Evolutionary conservation across 92 coral and sea anemone genomes (phyloP).

Genomic region (Umimayanthus kanabou): DNA sequence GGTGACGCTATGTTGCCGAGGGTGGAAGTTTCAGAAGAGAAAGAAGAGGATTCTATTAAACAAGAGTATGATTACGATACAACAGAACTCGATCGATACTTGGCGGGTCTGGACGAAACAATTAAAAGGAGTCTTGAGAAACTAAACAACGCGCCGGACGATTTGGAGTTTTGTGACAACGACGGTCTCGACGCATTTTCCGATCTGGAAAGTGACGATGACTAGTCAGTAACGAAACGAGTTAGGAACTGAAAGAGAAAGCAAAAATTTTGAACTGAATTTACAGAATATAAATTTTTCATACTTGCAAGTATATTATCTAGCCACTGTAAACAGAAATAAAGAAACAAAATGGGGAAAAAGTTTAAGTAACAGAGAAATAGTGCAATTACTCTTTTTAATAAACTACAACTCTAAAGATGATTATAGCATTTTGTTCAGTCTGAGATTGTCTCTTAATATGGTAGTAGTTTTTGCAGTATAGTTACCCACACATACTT

Average conservation of each 20-base stretch:
- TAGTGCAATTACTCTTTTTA: not conserved
- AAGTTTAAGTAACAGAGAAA: not conserved
- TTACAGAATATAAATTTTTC: not conserved
- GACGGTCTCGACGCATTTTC: conserved; percentile 62
- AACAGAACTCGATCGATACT: conserved; percentile 82
- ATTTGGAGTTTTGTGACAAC: conserved; percentile 58
- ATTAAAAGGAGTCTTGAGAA: conserved; percentile 84
- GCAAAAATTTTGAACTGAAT: not conserved
- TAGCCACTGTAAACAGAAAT: not conserved
- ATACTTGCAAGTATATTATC: not conserved
- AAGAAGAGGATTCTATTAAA: conserved; percentile 76
- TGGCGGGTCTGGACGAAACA: conserved; percentile 87
- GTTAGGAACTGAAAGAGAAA: not conserved
- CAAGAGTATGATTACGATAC: conserved; percentile 85
- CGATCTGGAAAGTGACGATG: conserved; percentile 71
- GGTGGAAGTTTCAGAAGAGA: conserved; percentile 64
- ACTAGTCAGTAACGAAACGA: conserved; percentile 12
- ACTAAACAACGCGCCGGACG: conserved; percentile 81
- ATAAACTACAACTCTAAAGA: not conserved
- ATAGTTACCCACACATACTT: no score
- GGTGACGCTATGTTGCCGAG: conserved; percentile 91
- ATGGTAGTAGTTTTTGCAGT: no score
- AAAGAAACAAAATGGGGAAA: not conserved
- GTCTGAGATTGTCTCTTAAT: no score
- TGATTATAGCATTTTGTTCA: not conserved